Conservation (phyloP, 2,113 vertebrate genomes). For the Varanus komodoensis region DNA sequence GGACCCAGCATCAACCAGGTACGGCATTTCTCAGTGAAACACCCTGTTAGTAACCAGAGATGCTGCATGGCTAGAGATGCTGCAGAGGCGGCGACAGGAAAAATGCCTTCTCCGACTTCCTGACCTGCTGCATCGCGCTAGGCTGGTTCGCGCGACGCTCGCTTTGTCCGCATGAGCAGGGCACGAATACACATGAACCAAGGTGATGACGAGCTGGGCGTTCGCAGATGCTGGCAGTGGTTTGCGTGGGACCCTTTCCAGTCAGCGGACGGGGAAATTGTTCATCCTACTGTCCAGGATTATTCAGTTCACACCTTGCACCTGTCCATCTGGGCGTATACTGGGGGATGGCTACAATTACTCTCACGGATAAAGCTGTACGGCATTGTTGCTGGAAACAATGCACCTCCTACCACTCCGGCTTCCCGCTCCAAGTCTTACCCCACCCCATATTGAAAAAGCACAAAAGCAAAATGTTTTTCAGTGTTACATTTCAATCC, state of each 20-base stretch:
- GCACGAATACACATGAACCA: not conserved
- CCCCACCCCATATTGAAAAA: constrained; percentile 71
- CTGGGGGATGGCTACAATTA: not conserved
- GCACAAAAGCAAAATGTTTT: constrained; percentile 77
- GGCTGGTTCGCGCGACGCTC: not conserved
- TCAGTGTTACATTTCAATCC: constrained; percentile 76
- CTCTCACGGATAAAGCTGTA: not conserved
- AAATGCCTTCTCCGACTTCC: constrained; percentile 66
- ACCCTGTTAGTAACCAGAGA: constrained; percentile 54
- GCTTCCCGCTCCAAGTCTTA: constrained; percentile 43
- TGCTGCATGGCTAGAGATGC: constrained; percentile 32
- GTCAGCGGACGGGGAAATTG: not conserved
- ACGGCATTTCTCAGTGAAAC: constrained; percentile 39
- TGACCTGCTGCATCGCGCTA: constrained; percentile 52
- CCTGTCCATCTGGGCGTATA: not conserved
- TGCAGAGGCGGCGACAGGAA: constrained; percentile 51
- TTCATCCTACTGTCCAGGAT: not conserved
- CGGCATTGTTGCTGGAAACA: constrained; percentile 5
- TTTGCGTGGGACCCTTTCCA: not conserved
- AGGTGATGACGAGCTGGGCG: not conserved
- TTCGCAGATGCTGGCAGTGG: not conserved
- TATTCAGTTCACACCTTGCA: not conserved
- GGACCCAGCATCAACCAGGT: constrained; percentile 19
- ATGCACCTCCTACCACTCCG: constrained; percentile 54
- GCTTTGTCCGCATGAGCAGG: not conserved